phyloP scores from a whole-genome alignment of 1,140 invertebrate species.

The Frieseomelitta varia region DNA sequence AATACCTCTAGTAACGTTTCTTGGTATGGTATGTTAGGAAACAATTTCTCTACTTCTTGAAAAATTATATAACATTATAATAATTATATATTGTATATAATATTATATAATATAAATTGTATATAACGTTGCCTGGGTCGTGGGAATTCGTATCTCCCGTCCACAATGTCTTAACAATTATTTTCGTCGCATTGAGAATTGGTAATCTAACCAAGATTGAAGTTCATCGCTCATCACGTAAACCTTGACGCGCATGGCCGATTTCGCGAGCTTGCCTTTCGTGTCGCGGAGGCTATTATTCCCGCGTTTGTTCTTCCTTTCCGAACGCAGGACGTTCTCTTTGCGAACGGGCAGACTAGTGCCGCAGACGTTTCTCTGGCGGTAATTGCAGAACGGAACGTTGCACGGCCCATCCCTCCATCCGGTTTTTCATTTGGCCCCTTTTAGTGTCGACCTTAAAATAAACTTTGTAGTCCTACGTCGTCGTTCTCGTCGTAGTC shows the following conservation, averaged over 20 bases:
- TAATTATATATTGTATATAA: too few species aligned
- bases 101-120: too few species aligned
- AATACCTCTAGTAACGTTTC: too few species aligned
- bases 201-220: neutral
- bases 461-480: conserved; percentile 67
- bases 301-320: neutral
- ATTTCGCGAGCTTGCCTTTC: neutral
- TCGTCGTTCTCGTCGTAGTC: conserved; percentile 10
- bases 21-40: too few species aligned
- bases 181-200: neutral
- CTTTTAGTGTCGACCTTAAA: conserved; percentile 70
- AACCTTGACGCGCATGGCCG: neutral
- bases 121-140: too few species aligned
- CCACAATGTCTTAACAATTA: too few species aligned
- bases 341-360: conserved; percentile 7
- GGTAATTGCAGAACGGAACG: conserved; percentile 65
- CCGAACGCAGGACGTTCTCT: neutral
- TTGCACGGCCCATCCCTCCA: conserved; percentile 52
- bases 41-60: too few species aligned
- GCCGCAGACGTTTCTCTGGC: conserved; percentile 34
- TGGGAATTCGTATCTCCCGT: too few species aligned
- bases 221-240: neutral
- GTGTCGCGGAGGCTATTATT: neutral
- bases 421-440: conserved; percentile 70
- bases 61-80: too few species aligned